Evolutionary conservation across 2,797 vertebrate species (phyloP).

Genomic region (Crocodylus rhombifer): DNA sequence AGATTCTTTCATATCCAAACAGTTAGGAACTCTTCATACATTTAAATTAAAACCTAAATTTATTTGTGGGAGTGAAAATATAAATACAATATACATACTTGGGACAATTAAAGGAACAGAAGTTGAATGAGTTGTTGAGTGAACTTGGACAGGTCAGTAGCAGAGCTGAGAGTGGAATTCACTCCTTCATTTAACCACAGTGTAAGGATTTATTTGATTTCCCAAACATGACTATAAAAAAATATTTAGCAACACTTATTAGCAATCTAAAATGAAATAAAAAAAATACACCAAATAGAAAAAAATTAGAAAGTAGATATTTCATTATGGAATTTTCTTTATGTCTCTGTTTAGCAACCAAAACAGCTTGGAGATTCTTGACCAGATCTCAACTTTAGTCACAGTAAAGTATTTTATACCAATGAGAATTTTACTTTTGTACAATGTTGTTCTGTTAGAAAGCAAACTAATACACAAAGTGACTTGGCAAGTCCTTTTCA

Average conservation of each 20-base stretch:
- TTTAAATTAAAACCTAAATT: not conserved
- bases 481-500: not conserved
- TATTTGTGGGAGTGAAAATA: not conserved
- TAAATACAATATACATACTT: not conserved
- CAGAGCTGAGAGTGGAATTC: not conserved
- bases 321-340: not conserved
- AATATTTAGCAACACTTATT: conserved; percentile 5
- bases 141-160: not conserved
- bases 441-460: not conserved
- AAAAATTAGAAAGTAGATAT: not conserved
- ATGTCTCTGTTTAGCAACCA: not conserved
- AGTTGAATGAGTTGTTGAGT: not conserved
- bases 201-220: not conserved
- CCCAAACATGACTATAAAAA: not conserved
- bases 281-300: not conserved
- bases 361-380: not conserved
- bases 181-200: not conserved
- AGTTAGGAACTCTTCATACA: not conserved
- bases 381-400: not conserved
- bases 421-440: not conserved
- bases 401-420: not conserved
- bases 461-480: not conserved
- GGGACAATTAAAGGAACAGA: not conserved
- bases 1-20: not conserved
- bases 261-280: not conserved